Conservation (phyloP, 1,140 invertebrate species). For the Zaprionus ornatus region DNA sequence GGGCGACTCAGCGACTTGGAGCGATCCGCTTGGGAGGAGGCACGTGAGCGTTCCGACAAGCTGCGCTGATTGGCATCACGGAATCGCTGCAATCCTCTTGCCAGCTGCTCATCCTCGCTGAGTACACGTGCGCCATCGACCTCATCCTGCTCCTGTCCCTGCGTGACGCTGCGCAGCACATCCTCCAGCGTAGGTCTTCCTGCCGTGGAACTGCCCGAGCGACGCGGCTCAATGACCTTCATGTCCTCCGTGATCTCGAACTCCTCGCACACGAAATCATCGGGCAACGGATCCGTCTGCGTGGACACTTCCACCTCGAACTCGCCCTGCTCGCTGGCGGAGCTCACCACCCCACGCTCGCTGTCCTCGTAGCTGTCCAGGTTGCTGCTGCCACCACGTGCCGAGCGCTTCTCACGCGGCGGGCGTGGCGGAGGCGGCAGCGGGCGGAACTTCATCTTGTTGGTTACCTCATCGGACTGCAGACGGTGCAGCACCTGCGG, state of each 20-base stretch:
- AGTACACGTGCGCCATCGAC: constrained; percentile 54
- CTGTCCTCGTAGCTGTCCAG: constrained; percentile 71
- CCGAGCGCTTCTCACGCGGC: constrained; percentile 86
- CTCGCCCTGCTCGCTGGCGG: constrained; percentile 69
- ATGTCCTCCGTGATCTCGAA: constrained; percentile 85
- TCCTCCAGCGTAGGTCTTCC: constrained; percentile 74
- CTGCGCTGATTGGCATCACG: constrained; percentile 85
- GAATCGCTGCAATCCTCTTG: constrained; percentile 82
- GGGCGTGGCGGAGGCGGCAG: constrained; percentile 92
- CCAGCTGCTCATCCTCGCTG: constrained; percentile 81
- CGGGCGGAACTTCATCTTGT: constrained; percentile 91
- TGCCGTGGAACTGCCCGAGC: constrained; percentile 29
- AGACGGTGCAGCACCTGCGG: constrained; percentile 78
- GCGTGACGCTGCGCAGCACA: constrained; percentile 59
- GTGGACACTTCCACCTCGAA: constrained; percentile 89
- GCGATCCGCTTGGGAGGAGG: constrained; percentile 84
- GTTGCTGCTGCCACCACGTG: constrained; percentile 70
- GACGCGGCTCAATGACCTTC: constrained; percentile 73
- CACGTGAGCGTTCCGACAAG: constrained; percentile 85
- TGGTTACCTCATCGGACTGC: constrained; percentile 88
- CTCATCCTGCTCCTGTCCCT: constrained; percentile 53
- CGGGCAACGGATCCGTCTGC: constrained; percentile 92
- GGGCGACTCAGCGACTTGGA: constrained; percentile 85
- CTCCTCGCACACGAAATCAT: constrained; percentile 90
- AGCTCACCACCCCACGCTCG: constrained; percentile 75